Base-by-base conservation (phyloP, 2,888 invertebrate species). In the Prenolepis imparis region DNA sequence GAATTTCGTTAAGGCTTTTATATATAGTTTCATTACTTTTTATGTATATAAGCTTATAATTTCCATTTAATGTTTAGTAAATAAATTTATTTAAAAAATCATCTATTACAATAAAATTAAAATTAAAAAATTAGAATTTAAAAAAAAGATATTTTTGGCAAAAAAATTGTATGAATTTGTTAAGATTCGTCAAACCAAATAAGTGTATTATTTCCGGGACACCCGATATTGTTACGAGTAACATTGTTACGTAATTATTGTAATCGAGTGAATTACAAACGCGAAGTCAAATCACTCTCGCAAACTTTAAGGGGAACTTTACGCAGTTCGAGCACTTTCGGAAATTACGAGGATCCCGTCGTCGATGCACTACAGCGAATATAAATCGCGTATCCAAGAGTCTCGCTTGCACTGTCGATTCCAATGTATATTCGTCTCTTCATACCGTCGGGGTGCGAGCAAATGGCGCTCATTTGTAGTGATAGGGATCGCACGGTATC, bases 381-480 rank as follows among this genome's bases (percentile, higher is more conserved):
- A 39, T 18, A 75, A 82, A 64, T 21, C 55, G 82, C 57, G 32
- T 41, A 82, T 28, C 24, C 67, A 36, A 59, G 48, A 70, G 78
- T 70, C 24, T 11, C 44, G 39, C 39, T 59, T 15, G 44, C 59
- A 78, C 44, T 59, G 24, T 12, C 41, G 67, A 73, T 67, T 59
- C 64, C 41, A 39, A 32, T 39, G 80, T 78, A 21, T 48, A 77
- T 48, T 84, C 70, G 80, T 66, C 84, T 82, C 84, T 88, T 82
- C 67, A 83, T 48, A 64, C 81, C 63, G 64, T 44, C 59, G 78
- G 83, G 39, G 87, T 82, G 84, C 80, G 86, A 86, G 90, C 93
- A 93, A 93, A 93, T 92, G 92, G 91, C 92, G 90, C 91, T 93
- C 92, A 90, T 93, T 93, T 93, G 91, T 92, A 90, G 91, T 85